phyloP scores from a whole-genome alignment of 2,113 vertebrate species.

The Mohoua ochrocephala region DNA sequence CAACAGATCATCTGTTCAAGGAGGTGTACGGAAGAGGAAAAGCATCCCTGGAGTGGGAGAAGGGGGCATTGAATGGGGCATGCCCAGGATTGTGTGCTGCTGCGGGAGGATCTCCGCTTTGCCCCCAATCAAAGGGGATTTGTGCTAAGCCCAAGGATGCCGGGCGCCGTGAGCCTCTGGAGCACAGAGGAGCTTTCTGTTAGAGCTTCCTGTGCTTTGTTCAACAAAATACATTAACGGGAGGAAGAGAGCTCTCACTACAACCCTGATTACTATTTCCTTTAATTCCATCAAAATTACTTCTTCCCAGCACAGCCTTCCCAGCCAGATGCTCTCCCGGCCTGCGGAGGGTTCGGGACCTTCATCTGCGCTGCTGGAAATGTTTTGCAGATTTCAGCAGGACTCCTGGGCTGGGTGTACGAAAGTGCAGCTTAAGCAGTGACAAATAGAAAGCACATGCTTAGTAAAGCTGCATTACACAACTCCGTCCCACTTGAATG shows the following conservation, averaged over 20 bases:
- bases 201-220: slow-evolving; percentile 34
- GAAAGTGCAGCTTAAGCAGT: not conserved
- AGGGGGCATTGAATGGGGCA: not conserved
- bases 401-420: not conserved
- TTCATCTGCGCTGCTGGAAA: slow-evolving; percentile 17
- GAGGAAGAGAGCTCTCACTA: slow-evolving; percentile 40
- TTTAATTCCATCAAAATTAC: slow-evolving; percentile 38
- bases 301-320: not conserved
- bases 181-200: slow-evolving; percentile 25
- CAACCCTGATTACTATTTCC: slow-evolving; percentile 46
- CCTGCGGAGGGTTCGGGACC: not conserved
- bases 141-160: not conserved
- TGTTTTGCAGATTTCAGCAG: slow-evolving; percentile 33
- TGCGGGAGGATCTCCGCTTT: not conserved
- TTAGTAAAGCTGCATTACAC: slow-evolving; percentile 32
- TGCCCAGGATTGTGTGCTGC: not conserved
- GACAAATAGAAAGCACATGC: slow-evolving; percentile 53
- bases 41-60: not conserved
- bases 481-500: not conserved
- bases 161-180: not conserved
- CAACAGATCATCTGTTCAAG: not conserved
- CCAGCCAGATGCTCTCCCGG: not conserved
- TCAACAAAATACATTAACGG: slow-evolving; percentile 9
- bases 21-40: not conserved
- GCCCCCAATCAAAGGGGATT: not conserved